These are phyloP conservation scores for Drosophila pseudoananassae DNA, from an alignment of 1,140 invertebrate species.

Conservation along the genomic window DNA sequence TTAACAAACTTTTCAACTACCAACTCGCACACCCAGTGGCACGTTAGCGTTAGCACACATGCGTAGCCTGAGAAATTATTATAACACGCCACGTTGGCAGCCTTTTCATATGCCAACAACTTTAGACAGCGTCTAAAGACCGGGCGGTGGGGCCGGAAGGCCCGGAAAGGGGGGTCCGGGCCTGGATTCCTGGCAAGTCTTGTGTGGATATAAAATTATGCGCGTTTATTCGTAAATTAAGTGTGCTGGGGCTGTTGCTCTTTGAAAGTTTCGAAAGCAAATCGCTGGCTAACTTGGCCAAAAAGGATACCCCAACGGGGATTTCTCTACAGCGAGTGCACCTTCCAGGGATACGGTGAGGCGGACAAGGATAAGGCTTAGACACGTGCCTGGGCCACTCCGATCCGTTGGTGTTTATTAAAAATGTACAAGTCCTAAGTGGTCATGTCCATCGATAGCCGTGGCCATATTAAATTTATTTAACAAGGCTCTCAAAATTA, in stretches of 20 bases:
- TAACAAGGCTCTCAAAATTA: constrained; percentile 34
- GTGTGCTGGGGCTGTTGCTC: constrained; percentile 75
- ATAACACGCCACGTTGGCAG: constrained; percentile 81
- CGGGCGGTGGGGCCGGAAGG: not conserved
- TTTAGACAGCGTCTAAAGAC: constrained; percentile 51
- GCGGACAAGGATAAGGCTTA: not conserved
- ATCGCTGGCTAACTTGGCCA: constrained; percentile 48
- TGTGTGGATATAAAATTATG: constrained; percentile 80
- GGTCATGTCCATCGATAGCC: constrained; percentile 65
- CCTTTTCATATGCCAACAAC: constrained; percentile 81
- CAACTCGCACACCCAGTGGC: constrained; percentile 26
- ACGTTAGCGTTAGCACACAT: constrained; percentile 30
- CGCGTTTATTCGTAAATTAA: constrained; percentile 82
- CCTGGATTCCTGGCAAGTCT: constrained; percentile 28
- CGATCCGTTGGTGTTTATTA: constrained; percentile 49
- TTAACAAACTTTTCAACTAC: constrained; percentile 79
- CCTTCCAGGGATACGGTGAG: constrained; percentile 15
- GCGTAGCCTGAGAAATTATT: constrained; percentile 76
- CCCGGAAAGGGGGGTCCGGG: not conserved
- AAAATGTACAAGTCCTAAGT: constrained; percentile 74
- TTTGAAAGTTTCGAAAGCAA: constrained; percentile 60
- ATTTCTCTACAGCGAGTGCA: constrained; percentile 12
- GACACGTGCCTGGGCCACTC: constrained; percentile 33
- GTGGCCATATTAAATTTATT: constrained; percentile 40
- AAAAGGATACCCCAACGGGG: constrained; percentile 11